phyloP scores from a whole-genome alignment of 2,797 vertebrate genomes.

The Gila robusta region DNA sequence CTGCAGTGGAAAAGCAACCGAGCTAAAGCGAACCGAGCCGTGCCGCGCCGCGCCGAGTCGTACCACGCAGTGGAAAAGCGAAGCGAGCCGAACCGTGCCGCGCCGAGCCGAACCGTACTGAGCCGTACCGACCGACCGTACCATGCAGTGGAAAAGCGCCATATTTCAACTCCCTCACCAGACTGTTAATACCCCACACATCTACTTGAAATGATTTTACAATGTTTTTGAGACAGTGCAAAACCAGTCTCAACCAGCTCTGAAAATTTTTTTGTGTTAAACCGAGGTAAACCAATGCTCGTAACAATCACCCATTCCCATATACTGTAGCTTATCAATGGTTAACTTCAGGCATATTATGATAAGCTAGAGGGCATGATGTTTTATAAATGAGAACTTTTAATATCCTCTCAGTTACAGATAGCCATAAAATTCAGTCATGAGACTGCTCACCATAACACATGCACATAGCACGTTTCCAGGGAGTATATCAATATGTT shows the following conservation, averaged over 20 bases:
- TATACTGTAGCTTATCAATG: background rate
- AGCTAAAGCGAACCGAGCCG: too few species aligned
- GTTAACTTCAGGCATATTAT: conserved; percentile 3
- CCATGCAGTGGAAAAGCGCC: too few species aligned
- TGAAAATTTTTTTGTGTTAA: background rate
- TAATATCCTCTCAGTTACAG: conserved; percentile 6
- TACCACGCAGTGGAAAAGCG: too few species aligned
- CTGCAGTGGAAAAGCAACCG: too few species aligned
- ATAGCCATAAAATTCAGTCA: background rate
- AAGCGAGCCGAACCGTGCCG: too few species aligned
- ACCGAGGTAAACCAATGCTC: background rate
- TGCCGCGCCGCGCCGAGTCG: too few species aligned
- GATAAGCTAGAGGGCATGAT: conserved; percentile 2
- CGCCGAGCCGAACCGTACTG: too few species aligned
- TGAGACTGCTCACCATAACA: conserved; percentile 1
- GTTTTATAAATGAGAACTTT: conserved; percentile 5
- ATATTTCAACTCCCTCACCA: background rate
- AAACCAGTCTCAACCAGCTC: background rate
- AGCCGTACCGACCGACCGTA: too few species aligned
- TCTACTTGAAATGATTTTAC: background rate
- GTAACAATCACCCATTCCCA: background rate
- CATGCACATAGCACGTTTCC: background rate
- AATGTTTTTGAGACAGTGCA: conserved; percentile 7
- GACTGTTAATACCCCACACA: background rate
- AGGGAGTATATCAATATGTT: conserved; percentile 20